Conservation (phyloP, 2,888 invertebrate genomes). For the Lithophane semibrunnea region DNA sequence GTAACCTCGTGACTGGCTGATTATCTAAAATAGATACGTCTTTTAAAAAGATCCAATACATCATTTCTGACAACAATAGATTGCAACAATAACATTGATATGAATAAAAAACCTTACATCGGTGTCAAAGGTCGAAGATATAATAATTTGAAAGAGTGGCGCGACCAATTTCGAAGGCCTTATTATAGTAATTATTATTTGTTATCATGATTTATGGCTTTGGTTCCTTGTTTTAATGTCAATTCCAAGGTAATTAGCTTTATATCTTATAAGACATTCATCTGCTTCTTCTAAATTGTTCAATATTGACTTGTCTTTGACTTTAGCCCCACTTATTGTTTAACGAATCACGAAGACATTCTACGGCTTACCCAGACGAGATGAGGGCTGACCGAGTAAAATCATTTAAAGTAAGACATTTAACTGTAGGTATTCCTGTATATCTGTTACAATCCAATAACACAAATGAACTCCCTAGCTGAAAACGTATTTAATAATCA, state of each 20-base stretch:
- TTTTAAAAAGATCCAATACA: constrained; percentile 74
- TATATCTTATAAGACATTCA: background rate
- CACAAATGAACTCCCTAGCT: background rate
- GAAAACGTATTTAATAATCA: constrained; percentile 13
- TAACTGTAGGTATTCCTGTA: background rate
- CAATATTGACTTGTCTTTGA: background rate
- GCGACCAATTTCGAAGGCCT: constrained; percentile 51
- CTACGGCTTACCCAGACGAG: background rate
- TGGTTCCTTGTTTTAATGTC: constrained; percentile 41
- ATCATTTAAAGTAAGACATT: background rate
- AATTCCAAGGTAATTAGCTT: constrained; percentile 25
- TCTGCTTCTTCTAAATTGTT: background rate
- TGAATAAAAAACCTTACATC: constrained; percentile 65
- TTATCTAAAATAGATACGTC: constrained; percentile 70
- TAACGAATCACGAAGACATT: constrained; percentile 5
- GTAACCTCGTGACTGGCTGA: constrained; percentile 67
- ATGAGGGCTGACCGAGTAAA: background rate
- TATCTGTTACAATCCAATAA: background rate
- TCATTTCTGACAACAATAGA: constrained; percentile 77
- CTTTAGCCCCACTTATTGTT: too few relatives aligned
- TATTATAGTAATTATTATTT: constrained; percentile 51
- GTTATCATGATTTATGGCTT: constrained; percentile 52
- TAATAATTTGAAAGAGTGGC: constrained; percentile 46
- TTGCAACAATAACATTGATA: constrained; percentile 68
- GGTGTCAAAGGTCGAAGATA: constrained; percentile 63